Base-by-base conservation (phyloP, 92 coral and sea anemone genomes). In the Actinernus sp. region DNA sequence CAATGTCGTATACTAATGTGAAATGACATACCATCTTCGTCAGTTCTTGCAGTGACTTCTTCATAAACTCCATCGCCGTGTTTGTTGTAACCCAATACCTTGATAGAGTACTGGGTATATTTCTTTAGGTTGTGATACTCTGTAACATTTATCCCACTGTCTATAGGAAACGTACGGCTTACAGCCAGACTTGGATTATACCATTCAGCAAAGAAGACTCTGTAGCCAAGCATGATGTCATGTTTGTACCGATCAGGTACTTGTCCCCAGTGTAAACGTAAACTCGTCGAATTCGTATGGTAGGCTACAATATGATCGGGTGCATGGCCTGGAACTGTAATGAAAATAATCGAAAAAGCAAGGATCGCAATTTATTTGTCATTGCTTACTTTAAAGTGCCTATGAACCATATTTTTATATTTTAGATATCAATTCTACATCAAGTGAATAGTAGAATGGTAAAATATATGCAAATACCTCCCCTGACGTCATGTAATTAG, bases 271-370 rank as follows among this genome's bases (percentile, higher is more conserved):
- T 37, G 13, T 18, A 84, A 91, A 20, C 33, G 73, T 2, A 92
- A 46, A 63, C 88, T 79, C 12, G 91, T 76, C 9, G 97, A 88
- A 12, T 92, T 88, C 26, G 81, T 73, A 74, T 88, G 79, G 75
- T 52, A 38, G 33, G 67, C 84, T 40, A 18, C 44, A 17, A 83
- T 54, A 0, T 72, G 73, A 26, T 55, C 75, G 26, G 97, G 97
- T 13, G 74, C 58, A 27, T 80, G 70, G 8, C 61, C 55, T 29
- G 97, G 97, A 4, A 76, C 97, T 92, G 47, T 6, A 23, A 46
- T 25, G 7, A 21, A 3, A 23, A 58, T 0, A 50, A 0, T 19
- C n/a, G n/a, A n/a, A n/a, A n/a, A n/a, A n/a, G n/a, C n/a, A n/a
- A n/a, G n/a, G 14, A 61, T n/a, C 12, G 17, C 14, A 6, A 34